These are phyloP conservation scores for Amblyraja radiata DNA, from an alignment of 2,797 vertebrate genomes.

Conservation along the genomic window DNA sequence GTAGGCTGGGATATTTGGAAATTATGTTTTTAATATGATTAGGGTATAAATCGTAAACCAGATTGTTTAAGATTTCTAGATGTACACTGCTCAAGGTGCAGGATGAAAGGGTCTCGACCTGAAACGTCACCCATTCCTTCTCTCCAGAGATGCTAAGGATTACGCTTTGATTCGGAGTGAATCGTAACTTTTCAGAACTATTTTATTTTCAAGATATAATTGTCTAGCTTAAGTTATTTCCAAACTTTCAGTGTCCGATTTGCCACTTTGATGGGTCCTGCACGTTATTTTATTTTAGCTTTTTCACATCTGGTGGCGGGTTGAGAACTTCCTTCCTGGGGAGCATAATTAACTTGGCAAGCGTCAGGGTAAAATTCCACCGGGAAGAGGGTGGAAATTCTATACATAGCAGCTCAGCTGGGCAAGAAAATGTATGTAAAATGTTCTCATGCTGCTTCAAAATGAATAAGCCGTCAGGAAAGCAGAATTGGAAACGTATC, in stretches of 20 bases:
- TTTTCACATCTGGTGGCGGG: constrained; percentile 26
- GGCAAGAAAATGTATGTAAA: constrained; percentile 19
- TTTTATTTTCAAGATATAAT: not conserved
- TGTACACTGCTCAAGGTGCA: not conserved
- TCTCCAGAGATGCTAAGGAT: too few species aligned
- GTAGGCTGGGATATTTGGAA: not conserved
- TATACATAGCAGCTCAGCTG: constrained; percentile 32
- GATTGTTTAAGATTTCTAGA: not conserved
- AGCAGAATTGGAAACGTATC: constrained; percentile 6
- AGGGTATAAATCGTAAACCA: not conserved
- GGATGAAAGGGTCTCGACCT: too few species aligned
- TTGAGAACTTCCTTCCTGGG: constrained; percentile 21
- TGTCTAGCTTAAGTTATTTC: constrained; percentile 55
- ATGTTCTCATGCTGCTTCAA: constrained; percentile 12
- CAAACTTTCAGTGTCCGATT: constrained; percentile 64
- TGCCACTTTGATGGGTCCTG: constrained; percentile 48
- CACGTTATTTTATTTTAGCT: constrained; percentile 13
- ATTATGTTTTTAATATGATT: not conserved
- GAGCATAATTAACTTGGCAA: constrained; percentile 25
- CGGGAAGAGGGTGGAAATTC: constrained; percentile 23
- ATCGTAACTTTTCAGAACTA: not conserved
- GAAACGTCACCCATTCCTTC: too few species aligned
- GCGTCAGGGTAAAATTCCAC: constrained; percentile 18
- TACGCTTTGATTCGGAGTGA: not conserved
- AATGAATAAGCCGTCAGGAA: constrained; percentile 29